Percentiles rank a stretch among this genome's conserved stretches.
phyloP scores from a whole-genome alignment of 2,888 invertebrate genomes.

The Leptinotarsa haldemani region DNA sequence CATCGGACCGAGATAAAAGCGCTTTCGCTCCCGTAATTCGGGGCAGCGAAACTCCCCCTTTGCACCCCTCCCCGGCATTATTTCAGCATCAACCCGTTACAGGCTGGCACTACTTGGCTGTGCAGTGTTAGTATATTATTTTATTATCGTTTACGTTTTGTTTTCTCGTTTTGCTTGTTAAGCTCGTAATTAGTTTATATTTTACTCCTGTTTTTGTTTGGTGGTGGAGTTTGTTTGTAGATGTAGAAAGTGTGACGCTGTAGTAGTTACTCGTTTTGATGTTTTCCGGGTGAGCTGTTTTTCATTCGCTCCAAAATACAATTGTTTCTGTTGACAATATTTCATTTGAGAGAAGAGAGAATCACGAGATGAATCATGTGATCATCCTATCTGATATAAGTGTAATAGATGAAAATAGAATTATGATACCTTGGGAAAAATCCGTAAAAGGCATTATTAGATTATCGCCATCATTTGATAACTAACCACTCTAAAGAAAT shows the following conservation, averaged over 20 bases:
- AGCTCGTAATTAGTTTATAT: conserved; percentile 33
- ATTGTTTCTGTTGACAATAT: not conserved
- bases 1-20: conserved; percentile 66
- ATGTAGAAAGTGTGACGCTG: conserved; percentile 6
- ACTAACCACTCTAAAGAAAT: no score
- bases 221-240: conserved; percentile 26
- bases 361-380: not conserved
- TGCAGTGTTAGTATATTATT: conserved; percentile 74
- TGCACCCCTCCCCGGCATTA: conserved; percentile 68
- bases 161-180: conserved; percentile 32
- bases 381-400: no score
- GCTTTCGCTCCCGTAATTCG: conserved; percentile 72
- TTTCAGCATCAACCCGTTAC: conserved; percentile 67
- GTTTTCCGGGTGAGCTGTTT: not conserved
- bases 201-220: conserved; percentile 23
- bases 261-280: conserved; percentile 5
- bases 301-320: not conserved
- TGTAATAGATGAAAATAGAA: no score
- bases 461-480: no score
- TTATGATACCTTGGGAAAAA: no score
- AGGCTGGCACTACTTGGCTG: conserved; percentile 74
- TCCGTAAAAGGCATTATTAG: no score
- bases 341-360: not conserved
- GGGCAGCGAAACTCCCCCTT: conserved; percentile 65
- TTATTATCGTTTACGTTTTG: conserved; percentile 60